Base-by-base conservation (phyloP, 2,888 invertebrate species). In the Camptogramma bilineatum region DNA sequence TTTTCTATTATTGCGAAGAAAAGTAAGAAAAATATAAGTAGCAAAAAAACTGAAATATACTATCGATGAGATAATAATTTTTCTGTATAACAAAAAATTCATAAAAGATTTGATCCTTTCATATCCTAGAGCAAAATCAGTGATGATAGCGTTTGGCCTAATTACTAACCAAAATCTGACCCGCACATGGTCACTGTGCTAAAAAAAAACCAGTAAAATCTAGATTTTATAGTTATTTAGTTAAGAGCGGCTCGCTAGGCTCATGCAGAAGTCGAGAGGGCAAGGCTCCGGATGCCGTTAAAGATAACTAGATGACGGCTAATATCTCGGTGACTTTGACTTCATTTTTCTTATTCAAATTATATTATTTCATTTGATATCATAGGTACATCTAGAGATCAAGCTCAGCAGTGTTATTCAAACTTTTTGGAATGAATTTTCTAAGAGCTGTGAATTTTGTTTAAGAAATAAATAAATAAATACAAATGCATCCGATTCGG, bases 281-380 rank as follows among this genome's bases (percentile, higher is more conserved):
- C 58, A 58, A 52, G 58, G 58, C n/a, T 58, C 31, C 44, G 57
- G 57, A 58, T 58, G 51, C 31, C 0, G 17, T 19, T 18, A 18
- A 10, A 3, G 46, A 55, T 55, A 55, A 52, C 16, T 17, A 7
- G 1, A 39, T 39, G 39, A 39, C 3, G 10, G 7, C 17, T 39
- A 9, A 39, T 16, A 4, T 17, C 44, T 16, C 44, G 17, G 17
- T 44, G 39, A 34, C 34, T 34, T 10, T 44, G 39, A 34, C 34
- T 34, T 10, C 10, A 34, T 34, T 10, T 42, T 42, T n/a, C 16
- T 42, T 39, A 39, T n/a, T 34, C 8, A 39, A n/a, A 39, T 39
- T 39, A 39, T 39, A n/a, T 21, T 21, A 21, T 31, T 31, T 31
- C 1, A 31, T 31, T 31, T 31, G 21, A 21, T 21, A 21, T 3